Evolutionary conservation across 2,113 vertebrate species (phyloP).

Genomic region (Zootoca vivipara): DNA sequence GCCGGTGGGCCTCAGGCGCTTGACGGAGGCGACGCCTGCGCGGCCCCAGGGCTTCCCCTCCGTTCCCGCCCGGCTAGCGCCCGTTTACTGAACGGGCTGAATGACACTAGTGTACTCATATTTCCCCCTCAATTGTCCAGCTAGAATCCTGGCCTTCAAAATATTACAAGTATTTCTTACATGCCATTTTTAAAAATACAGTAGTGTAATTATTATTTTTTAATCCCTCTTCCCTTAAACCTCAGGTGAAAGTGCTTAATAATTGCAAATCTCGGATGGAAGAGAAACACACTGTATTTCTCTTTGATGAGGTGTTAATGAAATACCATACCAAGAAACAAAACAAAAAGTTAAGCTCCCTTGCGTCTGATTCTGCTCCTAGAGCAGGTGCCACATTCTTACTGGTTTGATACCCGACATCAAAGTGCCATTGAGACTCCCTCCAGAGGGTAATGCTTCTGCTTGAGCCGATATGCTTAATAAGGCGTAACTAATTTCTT

Average conservation of each 20-base stretch:
- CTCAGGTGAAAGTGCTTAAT: conserved; percentile 28
- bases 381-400: conserved; percentile 45
- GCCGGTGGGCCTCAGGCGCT: no score
- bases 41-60: no score
- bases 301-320: conserved; percentile 31
- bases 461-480: conserved; percentile 54
- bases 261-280: conserved; percentile 14
- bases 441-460: conserved; percentile 28
- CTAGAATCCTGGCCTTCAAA: neutral
- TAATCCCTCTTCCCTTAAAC: neutral
- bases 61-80: no score
- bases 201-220: neutral
- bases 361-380: conserved; percentile 28
- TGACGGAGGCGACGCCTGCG: no score
- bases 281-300: conserved; percentile 42
- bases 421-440: conserved; percentile 43
- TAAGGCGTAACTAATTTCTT: conserved; percentile 39
- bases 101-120: no score
- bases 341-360: conserved; percentile 52
- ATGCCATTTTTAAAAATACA: neutral
- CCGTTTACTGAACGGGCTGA: no score
- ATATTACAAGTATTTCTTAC: neutral
- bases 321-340: conserved; percentile 36
- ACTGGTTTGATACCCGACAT: conserved; percentile 48
- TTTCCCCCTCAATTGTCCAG: no score